Evolutionary conservation across 1,140 invertebrate species (phyloP), one percentile per base, ranked within the genome.

Genomic region (Papilio glaucus): DNA sequence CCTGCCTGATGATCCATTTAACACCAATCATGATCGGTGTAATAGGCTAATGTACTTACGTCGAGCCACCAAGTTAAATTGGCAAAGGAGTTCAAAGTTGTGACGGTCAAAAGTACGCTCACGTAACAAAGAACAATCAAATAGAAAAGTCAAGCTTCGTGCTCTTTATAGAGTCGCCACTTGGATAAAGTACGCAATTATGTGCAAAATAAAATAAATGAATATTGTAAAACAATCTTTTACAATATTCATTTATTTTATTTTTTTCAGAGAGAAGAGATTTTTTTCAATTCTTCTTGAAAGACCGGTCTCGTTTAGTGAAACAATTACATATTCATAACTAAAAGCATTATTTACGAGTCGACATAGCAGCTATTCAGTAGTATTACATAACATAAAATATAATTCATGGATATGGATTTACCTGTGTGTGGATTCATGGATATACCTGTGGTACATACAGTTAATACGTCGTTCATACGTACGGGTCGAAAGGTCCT

Each of bases 81-180:
- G 49, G 49, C 21, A 57, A 57, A 57, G 10, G 49, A 57, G 24
- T 57, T 18, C 49, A 26, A 57, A 57, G 49, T 21, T 24, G 8
- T 24, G 21, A 24, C 49, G 2, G 49, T 57, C 24, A 57, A 24
- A 24, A 57, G 49, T 26, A 57, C 49, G 49, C 49, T 57, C 49
- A 57, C 49, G 49, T 57, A 57, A 57, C 42, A 45, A n/a, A 15
- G 49, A 24, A 57, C 49, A 57, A 57, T 57, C 49, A 24, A 57
- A 57, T 57, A 57, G 21, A 24, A 24, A 24, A 12, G 39, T 0
- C 39, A 9, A 57, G 21, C 49, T 57, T 24, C 18, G 10, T 24
- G 18, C 49, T 18, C 49, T 45, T 45, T 57, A 57, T 24, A 57
- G 18, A 57, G 21, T 57, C 24, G 49, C 49, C 21, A 57, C 49